These are phyloP conservation scores for Copidosoma aretas DNA, from an alignment of 2,888 invertebrate species.

Conservation along the genomic window DNA sequence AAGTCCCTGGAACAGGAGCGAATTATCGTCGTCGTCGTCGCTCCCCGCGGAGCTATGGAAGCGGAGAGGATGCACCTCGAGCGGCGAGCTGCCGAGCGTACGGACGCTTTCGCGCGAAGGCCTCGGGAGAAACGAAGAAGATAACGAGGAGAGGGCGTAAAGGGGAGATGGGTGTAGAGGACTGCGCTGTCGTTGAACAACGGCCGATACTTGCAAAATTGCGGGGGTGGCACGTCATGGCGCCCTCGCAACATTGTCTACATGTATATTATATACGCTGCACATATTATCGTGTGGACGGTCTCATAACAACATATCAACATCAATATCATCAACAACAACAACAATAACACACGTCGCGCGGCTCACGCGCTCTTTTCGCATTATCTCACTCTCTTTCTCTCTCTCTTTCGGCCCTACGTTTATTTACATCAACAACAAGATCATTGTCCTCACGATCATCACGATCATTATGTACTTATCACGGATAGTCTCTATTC, in stretches of 20 bases:
- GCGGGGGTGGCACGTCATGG: background rate
- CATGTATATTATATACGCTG: background rate
- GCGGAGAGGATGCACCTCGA: too few species aligned
- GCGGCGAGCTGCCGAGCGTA: too few species aligned
- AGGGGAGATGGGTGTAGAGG: background rate
- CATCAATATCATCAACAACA: too few species aligned
- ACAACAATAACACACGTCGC: background rate
- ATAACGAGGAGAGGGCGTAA: background rate
- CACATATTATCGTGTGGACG: slow-evolving; percentile 26
- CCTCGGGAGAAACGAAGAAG: background rate
- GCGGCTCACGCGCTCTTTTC: slow-evolving; percentile 1
- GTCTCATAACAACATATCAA: slow-evolving; percentile 9
- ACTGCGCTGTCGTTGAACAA: background rate
- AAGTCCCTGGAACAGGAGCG: background rate
- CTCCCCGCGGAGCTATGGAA: background rate
- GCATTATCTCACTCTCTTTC: background rate
- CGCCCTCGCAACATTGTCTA: background rate
- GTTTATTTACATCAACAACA: background rate
- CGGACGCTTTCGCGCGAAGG: background rate
- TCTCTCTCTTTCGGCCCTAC: background rate
- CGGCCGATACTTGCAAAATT: background rate
- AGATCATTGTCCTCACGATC: background rate
- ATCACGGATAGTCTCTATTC: background rate
- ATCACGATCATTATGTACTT: slow-evolving; percentile 7
- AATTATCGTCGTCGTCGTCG: background rate